Percentiles rank a stretch among this genome's conserved stretches.
These are phyloP conservation scores for Sebastes nivosus DNA, from an alignment of 2,797 vertebrate genomes.

Conservation along the genomic window DNA sequence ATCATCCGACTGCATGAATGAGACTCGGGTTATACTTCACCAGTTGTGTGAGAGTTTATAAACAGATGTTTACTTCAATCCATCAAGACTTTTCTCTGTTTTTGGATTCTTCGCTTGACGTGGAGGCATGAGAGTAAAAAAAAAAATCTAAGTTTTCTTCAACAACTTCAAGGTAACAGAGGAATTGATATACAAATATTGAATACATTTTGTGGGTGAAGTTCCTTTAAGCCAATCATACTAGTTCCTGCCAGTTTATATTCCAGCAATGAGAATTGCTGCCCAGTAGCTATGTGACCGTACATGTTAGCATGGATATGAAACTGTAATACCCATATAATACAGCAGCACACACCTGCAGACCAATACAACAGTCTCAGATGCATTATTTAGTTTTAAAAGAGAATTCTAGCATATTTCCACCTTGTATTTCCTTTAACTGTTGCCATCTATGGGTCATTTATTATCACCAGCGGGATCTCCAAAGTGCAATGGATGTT, in stretches of 20 bases:
- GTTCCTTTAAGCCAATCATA: neutral
- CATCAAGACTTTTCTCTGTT: no score
- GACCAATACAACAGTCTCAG: neutral
- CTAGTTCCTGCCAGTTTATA: neutral
- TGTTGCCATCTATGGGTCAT: neutral
- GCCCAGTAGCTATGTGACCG: neutral
- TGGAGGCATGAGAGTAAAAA: no score
- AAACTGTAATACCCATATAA: neutral
- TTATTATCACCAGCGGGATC: neutral
- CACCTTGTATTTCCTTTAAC: neutral
- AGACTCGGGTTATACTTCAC: no score
- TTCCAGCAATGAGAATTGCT: neutral
- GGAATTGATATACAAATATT: no score
- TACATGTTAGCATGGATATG: neutral
- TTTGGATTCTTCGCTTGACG: no score
- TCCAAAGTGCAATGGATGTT: neutral
- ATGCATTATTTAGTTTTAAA: no score
- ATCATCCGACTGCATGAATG: no score
- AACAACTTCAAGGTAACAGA: no score
- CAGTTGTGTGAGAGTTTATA: no score
- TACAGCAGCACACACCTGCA: neutral
- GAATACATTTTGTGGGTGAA: no score
- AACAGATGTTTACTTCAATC: neutral
- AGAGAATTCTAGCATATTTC: no score
- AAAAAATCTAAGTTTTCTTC: no score